Conservation (phyloP, 2,113 vertebrate species). For the Leptodactylus fuscus region DNA sequence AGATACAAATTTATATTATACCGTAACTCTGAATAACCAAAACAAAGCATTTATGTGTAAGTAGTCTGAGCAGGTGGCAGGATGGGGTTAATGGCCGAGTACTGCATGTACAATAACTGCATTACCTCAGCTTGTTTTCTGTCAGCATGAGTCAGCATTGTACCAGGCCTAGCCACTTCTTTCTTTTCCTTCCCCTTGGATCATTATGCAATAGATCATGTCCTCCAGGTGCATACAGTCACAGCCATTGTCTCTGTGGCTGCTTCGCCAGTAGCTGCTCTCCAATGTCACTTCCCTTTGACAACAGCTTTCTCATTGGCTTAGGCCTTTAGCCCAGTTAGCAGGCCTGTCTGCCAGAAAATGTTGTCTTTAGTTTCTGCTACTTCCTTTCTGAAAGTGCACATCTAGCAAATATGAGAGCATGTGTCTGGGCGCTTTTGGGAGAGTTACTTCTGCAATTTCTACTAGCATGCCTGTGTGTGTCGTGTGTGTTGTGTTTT, state of each 20-base stretch:
- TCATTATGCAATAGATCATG: not conserved
- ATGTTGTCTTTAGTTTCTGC: not conserved
- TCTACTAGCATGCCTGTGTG: too few species aligned
- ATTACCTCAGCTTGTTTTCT: not conserved
- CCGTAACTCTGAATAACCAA: too few species aligned
- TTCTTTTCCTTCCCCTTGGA: not conserved
- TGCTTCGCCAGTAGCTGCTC: conserved; percentile 1
- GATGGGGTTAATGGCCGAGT: not conserved
- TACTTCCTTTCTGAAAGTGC: not conserved
- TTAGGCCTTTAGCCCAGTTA: not conserved
- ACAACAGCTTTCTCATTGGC: conserved; percentile 29
- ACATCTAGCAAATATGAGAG: not conserved
- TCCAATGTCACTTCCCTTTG: not conserved
- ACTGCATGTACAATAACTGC: not conserved
- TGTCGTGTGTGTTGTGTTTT: too few species aligned
- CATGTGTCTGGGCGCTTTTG: not conserved
- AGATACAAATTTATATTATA: too few species aligned
- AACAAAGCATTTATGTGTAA: not conserved
- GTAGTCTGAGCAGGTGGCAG: not conserved
- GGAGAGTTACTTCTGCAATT: not conserved
- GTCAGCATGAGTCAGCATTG: conserved; percentile 57
- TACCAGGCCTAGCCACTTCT: not conserved
- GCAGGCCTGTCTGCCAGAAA: not conserved
- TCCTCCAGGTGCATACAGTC: not conserved
- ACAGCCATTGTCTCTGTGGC: not conserved